These are phyloP conservation scores for Nyleta sp. DNA, from an alignment of 2,888 invertebrate genomes.

Conservation along the genomic window DNA sequence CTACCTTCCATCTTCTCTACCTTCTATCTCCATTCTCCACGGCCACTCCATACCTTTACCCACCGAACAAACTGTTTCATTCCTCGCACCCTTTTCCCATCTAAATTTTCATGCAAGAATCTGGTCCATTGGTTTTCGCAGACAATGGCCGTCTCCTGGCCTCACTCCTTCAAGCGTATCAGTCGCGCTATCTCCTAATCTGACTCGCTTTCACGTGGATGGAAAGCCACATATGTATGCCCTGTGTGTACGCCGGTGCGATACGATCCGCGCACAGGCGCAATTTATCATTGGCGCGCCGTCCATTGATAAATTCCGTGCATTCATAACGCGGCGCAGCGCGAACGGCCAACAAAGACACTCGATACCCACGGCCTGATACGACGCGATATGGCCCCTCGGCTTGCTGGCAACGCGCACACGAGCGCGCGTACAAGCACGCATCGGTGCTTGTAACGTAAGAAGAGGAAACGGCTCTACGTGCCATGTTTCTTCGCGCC, in stretches of 20 bases:
- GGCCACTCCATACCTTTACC: too few relatives aligned
- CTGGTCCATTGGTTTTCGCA: too few relatives aligned
- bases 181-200: conserved; percentile 46
- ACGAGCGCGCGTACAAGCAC: conserved; percentile 54
- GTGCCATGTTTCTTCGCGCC: conserved; percentile 64
- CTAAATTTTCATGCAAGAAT: too few relatives aligned
- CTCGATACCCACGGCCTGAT: conserved; percentile 74
- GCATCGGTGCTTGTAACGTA: conserved; percentile 57
- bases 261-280: conserved; percentile 71
- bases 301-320: conserved; percentile 81
- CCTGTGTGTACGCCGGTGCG: conserved; percentile 59
- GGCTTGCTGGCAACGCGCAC: conserved; percentile 45
- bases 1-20: too few relatives aligned
- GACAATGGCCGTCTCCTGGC: conserved; percentile 20
- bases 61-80: too few relatives aligned
- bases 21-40: too few relatives aligned
- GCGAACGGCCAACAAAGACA: conserved; percentile 70
- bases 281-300: conserved; percentile 80
- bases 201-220: conserved; percentile 69
- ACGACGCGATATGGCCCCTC: conserved; percentile 65
- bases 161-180: conserved; percentile 27
- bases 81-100: too few relatives aligned
- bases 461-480: conserved; percentile 62
- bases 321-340: conserved; percentile 76
- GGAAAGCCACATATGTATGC: conserved; percentile 68